Conservation (phyloP, 2,797 vertebrate species). For the Gymnoscopelus microlampas region DNA sequence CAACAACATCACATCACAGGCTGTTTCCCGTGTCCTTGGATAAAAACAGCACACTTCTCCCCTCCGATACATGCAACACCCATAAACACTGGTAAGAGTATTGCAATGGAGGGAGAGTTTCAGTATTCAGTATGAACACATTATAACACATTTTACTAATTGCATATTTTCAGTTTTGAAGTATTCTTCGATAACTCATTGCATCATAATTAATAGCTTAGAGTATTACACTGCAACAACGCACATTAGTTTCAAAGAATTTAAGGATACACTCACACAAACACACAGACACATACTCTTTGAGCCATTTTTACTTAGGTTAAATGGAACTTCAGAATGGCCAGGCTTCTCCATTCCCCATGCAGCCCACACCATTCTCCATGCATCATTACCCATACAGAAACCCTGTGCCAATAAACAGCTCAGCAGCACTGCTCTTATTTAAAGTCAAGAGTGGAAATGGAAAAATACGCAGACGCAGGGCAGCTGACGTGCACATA, state of each 20-base stretch:
- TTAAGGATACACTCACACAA: constrained; percentile 32
- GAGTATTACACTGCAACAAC: too few species aligned
- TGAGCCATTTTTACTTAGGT: constrained; percentile 37
- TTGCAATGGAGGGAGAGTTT: too few species aligned
- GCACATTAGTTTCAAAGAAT: too few species aligned
- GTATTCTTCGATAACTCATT: too few species aligned
- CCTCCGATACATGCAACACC: background rate
- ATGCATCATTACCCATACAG: constrained; percentile 82
- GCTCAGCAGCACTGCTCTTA: constrained; percentile 68
- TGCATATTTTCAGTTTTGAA: too few species aligned
- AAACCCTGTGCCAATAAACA: constrained; percentile 83
- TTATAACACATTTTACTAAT: too few species aligned
- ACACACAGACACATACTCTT: constrained; percentile 30
- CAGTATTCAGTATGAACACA: too few species aligned
- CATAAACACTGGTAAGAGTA: too few species aligned
- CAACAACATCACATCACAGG: constrained; percentile 75
- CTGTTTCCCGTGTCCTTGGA: constrained; percentile 68
- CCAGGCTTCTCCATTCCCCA: constrained; percentile 48
- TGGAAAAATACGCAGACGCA: constrained; percentile 56
- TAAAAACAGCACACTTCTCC: constrained; percentile 38
- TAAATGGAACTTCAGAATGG: constrained; percentile 65
- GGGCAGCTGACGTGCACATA: constrained; percentile 24
- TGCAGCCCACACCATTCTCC: constrained; percentile 75
- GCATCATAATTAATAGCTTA: too few species aligned
- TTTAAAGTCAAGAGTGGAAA: constrained; percentile 68